Evolutionary conservation across 2,797 vertebrate species (phyloP).

Genomic region (Liparis tanakae): DNA sequence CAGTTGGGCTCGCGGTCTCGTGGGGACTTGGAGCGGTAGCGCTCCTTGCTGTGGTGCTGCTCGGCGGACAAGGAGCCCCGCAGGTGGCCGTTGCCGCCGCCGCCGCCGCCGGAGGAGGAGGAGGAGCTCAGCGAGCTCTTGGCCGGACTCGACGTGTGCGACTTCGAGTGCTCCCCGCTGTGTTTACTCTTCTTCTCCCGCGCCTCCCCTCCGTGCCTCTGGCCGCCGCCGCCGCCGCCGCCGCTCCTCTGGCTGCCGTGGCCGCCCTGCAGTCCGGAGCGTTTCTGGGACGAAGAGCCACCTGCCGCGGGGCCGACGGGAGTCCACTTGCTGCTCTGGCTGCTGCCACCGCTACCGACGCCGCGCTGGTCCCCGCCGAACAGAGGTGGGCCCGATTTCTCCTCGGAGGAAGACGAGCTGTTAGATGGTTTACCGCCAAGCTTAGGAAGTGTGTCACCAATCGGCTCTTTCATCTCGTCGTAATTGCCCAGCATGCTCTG

Average conservation of each 20-base stretch:
- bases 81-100: slow-evolving; percentile 82
- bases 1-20: slow-evolving; percentile 94
- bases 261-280: slow-evolving; percentile 86
- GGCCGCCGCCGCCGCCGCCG: slow-evolving; percentile 81
- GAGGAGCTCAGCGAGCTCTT: slow-evolving; percentile 89
- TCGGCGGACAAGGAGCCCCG: slow-evolving; percentile 87
- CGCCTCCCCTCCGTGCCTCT: slow-evolving; percentile 91
- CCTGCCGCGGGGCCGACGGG: slow-evolving; percentile 92
- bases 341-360: slow-evolving; percentile 81
- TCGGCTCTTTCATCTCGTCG: slow-evolving; percentile 99
- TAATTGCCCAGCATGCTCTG: slow-evolving; percentile 99
- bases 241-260: slow-evolving; percentile 84
- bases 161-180: slow-evolving; percentile 90
- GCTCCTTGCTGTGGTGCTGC: slow-evolving; percentile 94
- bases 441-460: slow-evolving; percentile 92
- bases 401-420: slow-evolving; percentile 89
- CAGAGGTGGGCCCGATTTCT: slow-evolving; percentile 88
- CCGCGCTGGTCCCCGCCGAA: slow-evolving; percentile 90
- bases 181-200: slow-evolving; percentile 93
- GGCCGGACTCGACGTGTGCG: slow-evolving; percentile 91
- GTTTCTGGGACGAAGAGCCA: slow-evolving; percentile 88
- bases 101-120: no score
- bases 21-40: slow-evolving; percentile 94
- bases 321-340: slow-evolving; percentile 98
- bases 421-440: slow-evolving; percentile 89